phyloP scores from a whole-genome alignment of 2,888 invertebrate genomes.

The Archips crataeganus region DNA sequence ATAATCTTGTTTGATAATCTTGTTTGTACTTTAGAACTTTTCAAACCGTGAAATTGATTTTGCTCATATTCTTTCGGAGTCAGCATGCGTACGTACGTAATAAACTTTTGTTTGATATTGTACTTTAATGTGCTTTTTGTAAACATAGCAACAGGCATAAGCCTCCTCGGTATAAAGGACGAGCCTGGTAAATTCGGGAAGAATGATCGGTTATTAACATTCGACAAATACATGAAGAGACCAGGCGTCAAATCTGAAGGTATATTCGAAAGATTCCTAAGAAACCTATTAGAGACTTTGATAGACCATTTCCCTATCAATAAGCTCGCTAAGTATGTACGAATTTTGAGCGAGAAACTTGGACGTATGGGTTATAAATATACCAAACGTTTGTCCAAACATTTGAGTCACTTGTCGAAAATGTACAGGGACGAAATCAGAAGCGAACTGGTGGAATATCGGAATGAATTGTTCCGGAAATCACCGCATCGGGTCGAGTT shows the following conservation, averaged over 20 bases:
- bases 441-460: conserved; percentile 51
- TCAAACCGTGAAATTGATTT: conserved; percentile 45
- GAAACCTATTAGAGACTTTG: conserved; percentile 55
- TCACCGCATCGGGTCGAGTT: conserved; percentile 52
- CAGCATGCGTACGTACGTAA: conserved; percentile 9
- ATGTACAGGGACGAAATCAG: conserved; percentile 54
- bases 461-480: conserved; percentile 49
- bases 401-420: conserved; percentile 53
- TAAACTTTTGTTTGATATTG: background rate
- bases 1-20: background rate
- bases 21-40: conserved; percentile 15
- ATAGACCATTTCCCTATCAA: conserved; percentile 52
- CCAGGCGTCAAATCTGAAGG: conserved; percentile 46
- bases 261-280: conserved; percentile 65
- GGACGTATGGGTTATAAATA: conserved; percentile 49
- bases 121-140: conserved; percentile 7
- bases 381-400: conserved; percentile 53
- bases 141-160: background rate
- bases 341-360: conserved; percentile 53
- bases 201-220: background rate
- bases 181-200: background rate
- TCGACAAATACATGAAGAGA: background rate
- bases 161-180: background rate
- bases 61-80: background rate
- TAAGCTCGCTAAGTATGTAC: conserved; percentile 56